Percentiles rank a stretch among this genome's conserved stretches.
Conservation (phyloP, 2,888 invertebrate species). For the Portevinia maculata region DNA sequence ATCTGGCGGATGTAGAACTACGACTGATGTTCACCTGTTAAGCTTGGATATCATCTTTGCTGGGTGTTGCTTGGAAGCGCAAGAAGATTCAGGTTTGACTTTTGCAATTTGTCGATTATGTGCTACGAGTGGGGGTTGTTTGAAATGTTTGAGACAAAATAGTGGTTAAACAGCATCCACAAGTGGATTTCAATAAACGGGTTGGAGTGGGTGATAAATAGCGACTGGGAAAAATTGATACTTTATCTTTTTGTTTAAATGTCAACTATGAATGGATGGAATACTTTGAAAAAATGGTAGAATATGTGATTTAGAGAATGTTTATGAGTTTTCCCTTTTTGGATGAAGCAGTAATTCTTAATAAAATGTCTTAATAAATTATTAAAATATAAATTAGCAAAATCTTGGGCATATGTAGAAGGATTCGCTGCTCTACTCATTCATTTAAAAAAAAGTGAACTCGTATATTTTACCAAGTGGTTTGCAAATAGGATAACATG, state of each 20-base stretch:
- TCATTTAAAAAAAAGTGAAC: no score
- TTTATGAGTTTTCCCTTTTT: no score
- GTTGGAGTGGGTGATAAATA: constrained; percentile 32
- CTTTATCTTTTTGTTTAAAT: constrained; percentile 25
- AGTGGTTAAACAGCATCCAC: constrained; percentile 36
- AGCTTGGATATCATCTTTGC: constrained; percentile 44
- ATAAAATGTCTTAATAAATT: no score
- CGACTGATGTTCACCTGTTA: constrained; percentile 63
- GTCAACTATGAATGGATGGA: constrained; percentile 26
- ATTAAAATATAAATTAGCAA: no score
- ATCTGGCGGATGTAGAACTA: constrained; percentile 66
- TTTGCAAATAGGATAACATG: no score
- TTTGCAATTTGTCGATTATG: constrained; percentile 8
- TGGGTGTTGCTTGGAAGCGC: constrained; percentile 11
- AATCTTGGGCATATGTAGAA: no score
- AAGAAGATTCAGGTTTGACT: constrained; percentile 17
- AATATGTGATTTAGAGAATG: background rate
- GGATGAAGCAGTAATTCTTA: no score
- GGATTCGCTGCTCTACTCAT: no score
- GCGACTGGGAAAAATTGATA: constrained; percentile 2
- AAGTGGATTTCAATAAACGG: background rate
- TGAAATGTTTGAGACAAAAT: background rate
- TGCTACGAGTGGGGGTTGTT: background rate
- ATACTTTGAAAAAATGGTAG: background rate
- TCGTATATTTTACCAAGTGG: no score